Percentiles rank a stretch among this genome's conserved stretches.
phyloP scores from a whole-genome alignment of 2,113 vertebrate genomes.

The Romanogobio albipinnatus region DNA sequence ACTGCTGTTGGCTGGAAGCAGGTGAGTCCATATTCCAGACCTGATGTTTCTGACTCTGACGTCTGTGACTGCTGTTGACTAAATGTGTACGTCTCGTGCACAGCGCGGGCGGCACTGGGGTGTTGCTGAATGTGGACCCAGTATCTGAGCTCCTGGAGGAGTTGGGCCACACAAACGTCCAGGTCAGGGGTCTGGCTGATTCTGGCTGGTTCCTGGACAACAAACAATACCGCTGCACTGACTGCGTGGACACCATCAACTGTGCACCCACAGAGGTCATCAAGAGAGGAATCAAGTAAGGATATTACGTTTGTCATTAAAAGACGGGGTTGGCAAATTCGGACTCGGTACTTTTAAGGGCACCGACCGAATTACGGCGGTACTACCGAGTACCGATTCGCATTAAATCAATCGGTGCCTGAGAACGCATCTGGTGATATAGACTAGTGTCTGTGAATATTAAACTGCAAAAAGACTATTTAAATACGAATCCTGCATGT shows the following conservation, averaged over 20 bases:
- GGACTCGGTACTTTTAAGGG: too few species aligned
- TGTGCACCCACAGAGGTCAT: conserved; percentile 94
- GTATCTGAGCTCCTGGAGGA: conserved; percentile 90
- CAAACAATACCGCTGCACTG: conserved; percentile 89
- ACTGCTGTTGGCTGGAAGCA: conserved; percentile 94
- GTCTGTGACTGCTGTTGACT: background rate
- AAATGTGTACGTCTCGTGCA: conserved; percentile 2
- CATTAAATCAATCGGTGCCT: too few species aligned
- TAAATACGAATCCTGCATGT: too few species aligned
- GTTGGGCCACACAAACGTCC: conserved; percentile 85
- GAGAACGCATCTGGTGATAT: too few species aligned
- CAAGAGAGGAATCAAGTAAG: conserved; percentile 92
- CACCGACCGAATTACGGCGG: too few species aligned
- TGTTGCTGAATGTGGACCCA: conserved; percentile 92
- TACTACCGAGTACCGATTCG: too few species aligned
- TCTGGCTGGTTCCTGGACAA: conserved; percentile 99
- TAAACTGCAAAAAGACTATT: too few species aligned
- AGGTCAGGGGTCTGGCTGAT: conserved; percentile 93
- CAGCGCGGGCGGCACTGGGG: conserved; percentile 94
- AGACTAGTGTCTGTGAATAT: too few species aligned
- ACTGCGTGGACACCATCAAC: conserved; percentile 87
- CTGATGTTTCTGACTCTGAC: background rate
- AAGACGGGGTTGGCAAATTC: too few species aligned
- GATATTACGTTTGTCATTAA: background rate
- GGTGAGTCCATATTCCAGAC: conserved; percentile 72